Conservation (phyloP, 2,888 invertebrate species). For the Athetis lepigone region DNA sequence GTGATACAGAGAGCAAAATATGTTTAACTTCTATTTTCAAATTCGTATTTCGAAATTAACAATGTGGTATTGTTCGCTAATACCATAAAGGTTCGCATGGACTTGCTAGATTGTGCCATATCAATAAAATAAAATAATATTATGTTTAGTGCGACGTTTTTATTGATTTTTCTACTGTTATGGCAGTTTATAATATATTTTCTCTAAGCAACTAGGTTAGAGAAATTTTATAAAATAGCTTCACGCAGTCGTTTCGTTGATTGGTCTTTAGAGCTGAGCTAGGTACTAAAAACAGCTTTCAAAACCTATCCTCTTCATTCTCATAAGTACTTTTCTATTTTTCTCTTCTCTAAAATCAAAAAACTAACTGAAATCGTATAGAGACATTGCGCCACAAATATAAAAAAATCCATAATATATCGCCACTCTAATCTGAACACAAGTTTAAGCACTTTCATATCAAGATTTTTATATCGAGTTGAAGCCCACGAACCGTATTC, state of each 20-base stretch:
- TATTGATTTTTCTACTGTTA: conserved; percentile 15
- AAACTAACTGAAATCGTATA: conserved; percentile 8
- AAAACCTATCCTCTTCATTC: background rate
- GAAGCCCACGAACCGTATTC: conserved; percentile 36
- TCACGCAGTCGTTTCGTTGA: background rate
- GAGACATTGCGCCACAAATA: conserved; percentile 20
- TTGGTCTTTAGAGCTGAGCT: background rate
- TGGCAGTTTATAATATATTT: no score
- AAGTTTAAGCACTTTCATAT: conserved; percentile 43
- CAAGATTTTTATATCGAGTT: conserved; percentile 42
- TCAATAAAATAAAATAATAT: conserved; percentile 23
- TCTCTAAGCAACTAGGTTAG: no score
- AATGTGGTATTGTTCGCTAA: conserved; percentile 47
- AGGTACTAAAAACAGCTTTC: background rate
- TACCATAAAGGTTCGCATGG: conserved; percentile 39
- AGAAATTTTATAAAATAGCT: background rate
- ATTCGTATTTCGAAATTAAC: conserved; percentile 47
- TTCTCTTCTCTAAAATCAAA: no score
- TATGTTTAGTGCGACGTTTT: conserved; percentile 37
- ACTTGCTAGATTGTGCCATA: conserved; percentile 29
- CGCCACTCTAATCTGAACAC: conserved; percentile 41
- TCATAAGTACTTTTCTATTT: no score
- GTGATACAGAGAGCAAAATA: conserved; percentile 57
- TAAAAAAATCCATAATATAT: conserved; percentile 14
- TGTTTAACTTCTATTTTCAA: conserved; percentile 48